Percentiles rank a stretch among this genome's conserved stretches.
These are phyloP conservation scores for Drosophila mercatorum DNA, from an alignment of 2,888 invertebrate species.

Conservation along the genomic window DNA sequence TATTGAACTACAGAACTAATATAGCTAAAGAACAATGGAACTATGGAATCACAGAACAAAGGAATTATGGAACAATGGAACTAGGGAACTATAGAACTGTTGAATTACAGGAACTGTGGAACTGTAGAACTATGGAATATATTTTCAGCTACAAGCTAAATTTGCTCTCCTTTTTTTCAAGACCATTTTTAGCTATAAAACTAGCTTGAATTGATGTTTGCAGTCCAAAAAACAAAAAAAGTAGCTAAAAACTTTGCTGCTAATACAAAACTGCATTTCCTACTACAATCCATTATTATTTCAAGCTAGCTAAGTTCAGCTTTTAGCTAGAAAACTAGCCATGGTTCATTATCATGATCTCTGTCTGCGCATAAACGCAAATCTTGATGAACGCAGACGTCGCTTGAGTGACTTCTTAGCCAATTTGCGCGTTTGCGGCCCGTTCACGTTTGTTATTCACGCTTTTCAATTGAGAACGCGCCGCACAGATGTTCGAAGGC, in stretches of 20 bases:
- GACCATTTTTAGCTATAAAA: no score
- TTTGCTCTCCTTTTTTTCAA: no score
- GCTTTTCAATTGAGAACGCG: constrained; percentile 77
- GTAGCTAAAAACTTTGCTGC: no score
- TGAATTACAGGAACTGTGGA: no score
- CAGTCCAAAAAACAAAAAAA: no score
- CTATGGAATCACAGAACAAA: background rate
- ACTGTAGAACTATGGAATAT: background rate
- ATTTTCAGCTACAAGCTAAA: no score
- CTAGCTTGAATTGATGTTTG: no score
- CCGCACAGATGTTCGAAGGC: constrained; percentile 62
- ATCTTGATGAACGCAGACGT: constrained; percentile 23
- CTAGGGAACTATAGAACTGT: background rate
- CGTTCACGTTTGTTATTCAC: constrained; percentile 78
- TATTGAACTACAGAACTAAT: no score
- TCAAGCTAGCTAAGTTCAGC: no score
- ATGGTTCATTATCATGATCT: background rate
- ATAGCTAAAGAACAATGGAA: no score
- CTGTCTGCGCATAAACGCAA: constrained; percentile 34
- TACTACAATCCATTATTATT: no score
- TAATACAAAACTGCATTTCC: no score
- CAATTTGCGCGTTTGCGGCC: constrained; percentile 68
- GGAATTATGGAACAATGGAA: background rate
- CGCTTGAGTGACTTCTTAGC: constrained; percentile 66
- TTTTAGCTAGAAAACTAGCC: background rate